Evolutionary conservation across 2,113 vertebrate genomes (phyloP).

Genomic region (Poecilia latipinna): DNA sequence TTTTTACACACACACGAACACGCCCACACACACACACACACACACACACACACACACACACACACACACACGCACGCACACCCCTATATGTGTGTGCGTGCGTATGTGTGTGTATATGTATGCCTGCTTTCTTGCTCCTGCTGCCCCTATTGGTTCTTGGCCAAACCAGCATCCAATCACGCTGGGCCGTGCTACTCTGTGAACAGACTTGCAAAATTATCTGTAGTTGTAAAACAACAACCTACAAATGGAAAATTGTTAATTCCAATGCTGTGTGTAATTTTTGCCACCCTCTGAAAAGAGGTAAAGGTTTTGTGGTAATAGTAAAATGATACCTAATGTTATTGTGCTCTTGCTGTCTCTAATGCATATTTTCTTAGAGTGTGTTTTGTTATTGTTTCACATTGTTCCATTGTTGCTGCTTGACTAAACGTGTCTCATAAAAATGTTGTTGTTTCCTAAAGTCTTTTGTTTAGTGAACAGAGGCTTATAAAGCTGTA

Average conservation of each 20-base stretch:
- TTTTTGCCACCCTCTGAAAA: slow-evolving; percentile 19
- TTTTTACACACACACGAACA: too few relatives aligned
- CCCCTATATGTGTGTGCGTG: too few relatives aligned
- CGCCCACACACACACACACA: too few relatives aligned
- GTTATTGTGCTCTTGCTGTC: background rate
- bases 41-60: too few relatives aligned
- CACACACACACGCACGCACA: too few relatives aligned
- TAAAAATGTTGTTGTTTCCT: slow-evolving; percentile 45
- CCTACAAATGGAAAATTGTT: slow-evolving; percentile 28
- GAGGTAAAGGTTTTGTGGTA: slow-evolving; percentile 4
- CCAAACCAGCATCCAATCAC: slow-evolving; percentile 66
- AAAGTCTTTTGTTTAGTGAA: slow-evolving; percentile 58
- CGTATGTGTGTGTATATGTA: too few relatives aligned
- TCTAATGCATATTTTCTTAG: background rate
- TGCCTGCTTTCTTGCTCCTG: slow-evolving; percentile 53
- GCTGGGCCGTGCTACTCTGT: slow-evolving; percentile 49
- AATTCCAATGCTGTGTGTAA: background rate
- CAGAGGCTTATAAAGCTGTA: slow-evolving; percentile 67
- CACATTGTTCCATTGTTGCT: slow-evolving; percentile 27
- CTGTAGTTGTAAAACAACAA: slow-evolving; percentile 67
- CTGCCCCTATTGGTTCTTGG: slow-evolving; percentile 67
- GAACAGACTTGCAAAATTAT: slow-evolving; percentile 72
- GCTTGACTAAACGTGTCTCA: slow-evolving; percentile 20
- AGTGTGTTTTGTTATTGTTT: slow-evolving; percentile 2
- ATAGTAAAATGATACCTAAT: slow-evolving; percentile 6